phyloP scores from a whole-genome alignment of 2,113 vertebrate genomes.

The Todiramphus saurophagus region DNA sequence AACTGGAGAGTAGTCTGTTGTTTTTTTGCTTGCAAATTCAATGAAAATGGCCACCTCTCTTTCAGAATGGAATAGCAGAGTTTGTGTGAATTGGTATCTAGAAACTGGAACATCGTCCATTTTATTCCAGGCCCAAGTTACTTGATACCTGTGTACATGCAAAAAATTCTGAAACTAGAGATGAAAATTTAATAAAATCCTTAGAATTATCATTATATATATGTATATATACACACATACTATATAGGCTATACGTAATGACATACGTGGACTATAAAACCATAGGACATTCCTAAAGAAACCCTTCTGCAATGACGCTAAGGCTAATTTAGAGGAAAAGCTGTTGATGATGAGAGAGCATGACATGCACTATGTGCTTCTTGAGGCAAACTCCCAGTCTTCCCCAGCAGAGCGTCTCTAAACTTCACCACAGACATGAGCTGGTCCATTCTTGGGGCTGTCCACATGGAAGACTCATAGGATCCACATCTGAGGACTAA shows the following conservation, averaged over 20 bases:
- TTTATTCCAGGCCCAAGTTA: neutral
- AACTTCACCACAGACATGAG: neutral
- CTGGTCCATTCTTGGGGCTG: neutral
- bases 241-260: accelerated
- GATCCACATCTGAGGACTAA: neutral
- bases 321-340: neutral
- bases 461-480: neutral
- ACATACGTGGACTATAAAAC: neutral
- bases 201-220: neutral
- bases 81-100: neutral
- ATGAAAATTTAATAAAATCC: neutral
- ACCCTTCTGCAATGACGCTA: neutral
- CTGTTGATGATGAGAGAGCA: neutral
- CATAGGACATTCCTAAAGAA: neutral
- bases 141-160: neutral
- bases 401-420: neutral
- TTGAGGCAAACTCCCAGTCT: neutral
- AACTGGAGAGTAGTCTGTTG: neutral
- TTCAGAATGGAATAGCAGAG: neutral
- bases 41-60: neutral
- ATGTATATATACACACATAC: neutral
- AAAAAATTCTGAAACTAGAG: neutral
- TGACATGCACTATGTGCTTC: neutral
- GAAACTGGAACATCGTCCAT: neutral
- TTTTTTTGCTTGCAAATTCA: neutral